Evolutionary conservation across 1,140 invertebrate species (phyloP).

Genomic region (Hestina assimilis): DNA sequence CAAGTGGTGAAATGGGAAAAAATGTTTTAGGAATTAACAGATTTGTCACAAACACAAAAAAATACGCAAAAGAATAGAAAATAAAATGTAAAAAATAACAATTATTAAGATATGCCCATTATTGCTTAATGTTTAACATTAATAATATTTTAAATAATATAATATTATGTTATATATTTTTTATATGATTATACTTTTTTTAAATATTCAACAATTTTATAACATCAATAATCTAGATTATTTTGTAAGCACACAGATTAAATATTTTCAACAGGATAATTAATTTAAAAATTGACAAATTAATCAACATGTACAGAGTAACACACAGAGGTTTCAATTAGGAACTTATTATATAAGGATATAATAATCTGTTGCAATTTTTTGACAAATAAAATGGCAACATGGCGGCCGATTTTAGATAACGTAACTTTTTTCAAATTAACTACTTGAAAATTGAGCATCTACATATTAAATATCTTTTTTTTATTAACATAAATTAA

Average conservation of each 20-base stretch:
- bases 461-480: not conserved
- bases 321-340: no score
- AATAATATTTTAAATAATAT: constrained; percentile 6
- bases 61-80: not conserved
- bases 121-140: constrained; percentile 24
- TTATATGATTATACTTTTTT: constrained; percentile 3
- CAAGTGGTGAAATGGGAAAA: no score
- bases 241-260: no score
- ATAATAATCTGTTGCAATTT: no score
- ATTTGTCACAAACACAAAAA: not conserved
- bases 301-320: no score
- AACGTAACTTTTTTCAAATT: not conserved
- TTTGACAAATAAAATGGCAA: no score
- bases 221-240: no score
- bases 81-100: not conserved
- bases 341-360: no score
- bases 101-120: constrained; percentile 22
- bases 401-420: not conserved
- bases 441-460: not conserved
- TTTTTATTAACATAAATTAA: not conserved
- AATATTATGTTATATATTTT: not conserved
- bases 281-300: no score
- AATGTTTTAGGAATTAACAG: not conserved
- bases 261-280: no score
- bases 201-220: constrained; percentile 10